phyloP scores from a whole-genome alignment of 2,888 invertebrate species.

The Thecocarcelia acutangulata region DNA sequence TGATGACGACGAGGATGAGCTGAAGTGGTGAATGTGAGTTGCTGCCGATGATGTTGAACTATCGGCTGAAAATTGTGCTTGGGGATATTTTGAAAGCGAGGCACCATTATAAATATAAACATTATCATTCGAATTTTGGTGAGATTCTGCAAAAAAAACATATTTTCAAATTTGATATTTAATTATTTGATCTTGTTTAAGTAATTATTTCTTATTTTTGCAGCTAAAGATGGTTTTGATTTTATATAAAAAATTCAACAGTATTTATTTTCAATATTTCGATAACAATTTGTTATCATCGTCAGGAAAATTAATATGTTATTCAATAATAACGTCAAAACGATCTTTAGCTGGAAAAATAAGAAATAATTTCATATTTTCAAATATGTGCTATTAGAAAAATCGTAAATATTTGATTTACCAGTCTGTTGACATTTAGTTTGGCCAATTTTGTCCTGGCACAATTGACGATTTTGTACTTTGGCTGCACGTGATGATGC shows the following conservation, averaged over 20 bases:
- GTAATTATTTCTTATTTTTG: too few relatives aligned
- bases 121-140: slow-evolving; percentile 72
- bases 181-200: too few relatives aligned
- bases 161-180: too few relatives aligned
- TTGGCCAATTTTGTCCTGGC: slow-evolving; percentile 79
- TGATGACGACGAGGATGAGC: slow-evolving; percentile 45
- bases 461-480: slow-evolving; percentile 81
- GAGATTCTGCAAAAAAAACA: slow-evolving; percentile 46
- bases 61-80: slow-evolving; percentile 56
- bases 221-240: too few relatives aligned
- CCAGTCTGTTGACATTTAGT: slow-evolving; percentile 74
- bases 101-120: slow-evolving; percentile 67
- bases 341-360: slow-evolving; percentile 4
- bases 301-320: too few relatives aligned
- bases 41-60: slow-evolving; percentile 60
- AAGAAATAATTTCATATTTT: too few relatives aligned
- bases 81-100: slow-evolving; percentile 47
- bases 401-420: slow-evolving; percentile 65
- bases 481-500: slow-evolving; percentile 78
- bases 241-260: too few relatives aligned
- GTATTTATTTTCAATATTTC: too few relatives aligned
- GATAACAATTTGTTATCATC: too few relatives aligned
- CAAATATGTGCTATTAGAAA: too few relatives aligned
- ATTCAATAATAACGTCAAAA: too few relatives aligned
- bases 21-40: slow-evolving; percentile 54